These are phyloP conservation scores for Vespertilio murinus DNA, from an alignment of 2,797 vertebrate genomes.

Conservation along the genomic window DNA sequence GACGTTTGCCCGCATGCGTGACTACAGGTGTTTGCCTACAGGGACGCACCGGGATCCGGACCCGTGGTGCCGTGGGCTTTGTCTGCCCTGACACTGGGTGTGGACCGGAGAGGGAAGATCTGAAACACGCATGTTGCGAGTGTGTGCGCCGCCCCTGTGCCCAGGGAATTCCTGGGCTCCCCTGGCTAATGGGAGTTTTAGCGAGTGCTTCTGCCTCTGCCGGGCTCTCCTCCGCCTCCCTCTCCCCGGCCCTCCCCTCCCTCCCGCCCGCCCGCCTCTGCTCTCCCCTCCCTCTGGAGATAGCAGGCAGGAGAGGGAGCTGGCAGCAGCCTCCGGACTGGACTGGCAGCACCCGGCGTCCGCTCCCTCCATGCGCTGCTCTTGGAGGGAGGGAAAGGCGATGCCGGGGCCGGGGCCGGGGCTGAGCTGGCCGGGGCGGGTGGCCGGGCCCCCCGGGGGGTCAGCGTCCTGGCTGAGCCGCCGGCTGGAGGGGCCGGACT, in stretches of 20 bases:
- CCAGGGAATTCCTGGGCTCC: slow-evolving; percentile 71
- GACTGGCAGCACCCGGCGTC: slow-evolving; percentile 57
- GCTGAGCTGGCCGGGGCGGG: slow-evolving; percentile 45
- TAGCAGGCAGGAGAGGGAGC: slow-evolving; percentile 65
- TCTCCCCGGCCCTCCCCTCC: not conserved
- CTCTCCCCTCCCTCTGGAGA: slow-evolving; percentile 20
- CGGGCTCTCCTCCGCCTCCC: not conserved
- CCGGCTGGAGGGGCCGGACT: slow-evolving; percentile 23
- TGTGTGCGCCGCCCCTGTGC: slow-evolving; percentile 48
- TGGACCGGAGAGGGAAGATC: slow-evolving; percentile 40
- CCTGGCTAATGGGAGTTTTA: slow-evolving; percentile 64
- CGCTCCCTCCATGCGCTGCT: slow-evolving; percentile 42
- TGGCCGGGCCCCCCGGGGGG: slow-evolving; percentile 19
- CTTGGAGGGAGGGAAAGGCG: slow-evolving; percentile 54
- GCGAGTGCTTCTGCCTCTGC: slow-evolving; percentile 57
- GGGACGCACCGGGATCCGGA: not conserved
- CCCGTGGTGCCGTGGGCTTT: not conserved
- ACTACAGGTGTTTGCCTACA: not conserved
- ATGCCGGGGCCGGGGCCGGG: slow-evolving; percentile 44
- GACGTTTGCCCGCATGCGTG: not conserved
- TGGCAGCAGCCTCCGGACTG: slow-evolving; percentile 56
- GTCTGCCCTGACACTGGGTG: not conserved
- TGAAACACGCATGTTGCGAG: slow-evolving; percentile 49
- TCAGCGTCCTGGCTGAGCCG: not conserved
- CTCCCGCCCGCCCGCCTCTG: accelerated